Evolutionary conservation across 2,113 vertebrate genomes (phyloP).

Genomic region (Ochotona princeps): DNA sequence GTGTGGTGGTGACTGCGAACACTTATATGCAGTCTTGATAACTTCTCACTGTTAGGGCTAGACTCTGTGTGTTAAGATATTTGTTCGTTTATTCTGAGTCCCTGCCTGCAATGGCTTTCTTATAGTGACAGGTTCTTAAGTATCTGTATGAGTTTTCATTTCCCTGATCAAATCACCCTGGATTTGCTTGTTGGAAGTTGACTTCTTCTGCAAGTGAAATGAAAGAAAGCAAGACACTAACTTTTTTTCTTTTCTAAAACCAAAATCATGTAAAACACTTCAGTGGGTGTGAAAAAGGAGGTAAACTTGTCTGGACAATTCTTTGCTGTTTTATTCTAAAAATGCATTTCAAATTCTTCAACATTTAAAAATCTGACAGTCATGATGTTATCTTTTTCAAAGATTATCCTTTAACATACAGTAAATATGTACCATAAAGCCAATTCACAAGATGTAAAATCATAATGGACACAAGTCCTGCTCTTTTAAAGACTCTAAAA

Average conservation of each 20-base stretch:
- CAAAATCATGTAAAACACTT: conserved; percentile 11
- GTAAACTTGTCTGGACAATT: conserved; percentile 25
- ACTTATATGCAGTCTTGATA: neutral
- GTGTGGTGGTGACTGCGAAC: too few species aligned
- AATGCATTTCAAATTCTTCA: conserved; percentile 11
- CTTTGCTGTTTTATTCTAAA: neutral
- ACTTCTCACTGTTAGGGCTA: neutral
- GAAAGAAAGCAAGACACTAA: neutral
- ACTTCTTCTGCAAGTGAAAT: neutral
- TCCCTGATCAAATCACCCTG: neutral
- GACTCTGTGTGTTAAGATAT: neutral
- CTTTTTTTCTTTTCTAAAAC: neutral
- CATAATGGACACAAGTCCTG: neutral
- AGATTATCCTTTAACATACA: conserved; percentile 30
- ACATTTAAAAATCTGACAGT: neutral
- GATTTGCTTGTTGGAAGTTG: neutral
- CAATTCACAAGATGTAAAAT: neutral
- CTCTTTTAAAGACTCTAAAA: neutral
- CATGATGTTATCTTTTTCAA: neutral
- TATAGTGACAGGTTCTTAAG: neutral
- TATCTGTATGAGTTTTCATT: neutral
- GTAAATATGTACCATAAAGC: neutral
- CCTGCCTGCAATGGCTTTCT: neutral
- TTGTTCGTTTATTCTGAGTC: neutral
- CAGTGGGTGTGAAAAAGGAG: neutral